These are phyloP conservation scores for Horisme vitalbata DNA, from an alignment of 2,888 invertebrate genomes.

Conservation along the genomic window DNA sequence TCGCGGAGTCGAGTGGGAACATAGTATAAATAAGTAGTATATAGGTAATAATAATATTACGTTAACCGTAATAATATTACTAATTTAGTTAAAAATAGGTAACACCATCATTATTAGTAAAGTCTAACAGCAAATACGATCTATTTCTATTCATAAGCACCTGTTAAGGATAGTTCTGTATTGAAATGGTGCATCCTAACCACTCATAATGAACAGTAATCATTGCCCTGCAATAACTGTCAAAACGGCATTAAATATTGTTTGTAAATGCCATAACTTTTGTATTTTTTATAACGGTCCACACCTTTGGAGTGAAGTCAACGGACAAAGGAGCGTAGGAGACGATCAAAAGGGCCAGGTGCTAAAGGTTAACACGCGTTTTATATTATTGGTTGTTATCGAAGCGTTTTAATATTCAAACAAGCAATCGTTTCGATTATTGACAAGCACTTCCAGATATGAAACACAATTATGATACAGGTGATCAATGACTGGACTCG, in stretches of 20 bases:
- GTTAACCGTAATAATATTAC: too few species aligned
- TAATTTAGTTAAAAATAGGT: too few species aligned
- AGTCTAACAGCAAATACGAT: too few species aligned
- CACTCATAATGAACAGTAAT: constrained; percentile 70
- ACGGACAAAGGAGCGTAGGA: constrained; percentile 56
- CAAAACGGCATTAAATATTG: constrained; percentile 80
- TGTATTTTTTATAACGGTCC: constrained; percentile 73
- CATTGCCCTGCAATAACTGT: constrained; percentile 80
- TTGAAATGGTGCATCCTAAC: constrained; percentile 64
- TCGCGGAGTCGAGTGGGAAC: too few species aligned
- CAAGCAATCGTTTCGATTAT: constrained; percentile 38
- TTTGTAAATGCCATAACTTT: constrained; percentile 77
- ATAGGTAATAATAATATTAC: too few species aligned
- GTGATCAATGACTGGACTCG: too few species aligned
- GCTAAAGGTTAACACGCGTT: constrained; percentile 59
- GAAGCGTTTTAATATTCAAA: constrained; percentile 48
- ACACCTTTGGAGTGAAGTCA: constrained; percentile 61
- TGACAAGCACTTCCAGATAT: constrained; percentile 8
- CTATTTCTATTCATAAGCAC: constrained; percentile 43
- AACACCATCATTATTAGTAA: too few species aligned
- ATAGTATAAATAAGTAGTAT: too few species aligned
- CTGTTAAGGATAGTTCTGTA: constrained; percentile 56
- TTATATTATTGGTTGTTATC: constrained; percentile 40
- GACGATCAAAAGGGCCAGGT: constrained; percentile 60
- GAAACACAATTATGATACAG: background rate